A percentile compares a stretch with the other conserved stretches of the same genome.
Evolutionary conservation across 2,113 vertebrate species (phyloP).

Genomic region (Hippocampus mohnikei): DNA sequence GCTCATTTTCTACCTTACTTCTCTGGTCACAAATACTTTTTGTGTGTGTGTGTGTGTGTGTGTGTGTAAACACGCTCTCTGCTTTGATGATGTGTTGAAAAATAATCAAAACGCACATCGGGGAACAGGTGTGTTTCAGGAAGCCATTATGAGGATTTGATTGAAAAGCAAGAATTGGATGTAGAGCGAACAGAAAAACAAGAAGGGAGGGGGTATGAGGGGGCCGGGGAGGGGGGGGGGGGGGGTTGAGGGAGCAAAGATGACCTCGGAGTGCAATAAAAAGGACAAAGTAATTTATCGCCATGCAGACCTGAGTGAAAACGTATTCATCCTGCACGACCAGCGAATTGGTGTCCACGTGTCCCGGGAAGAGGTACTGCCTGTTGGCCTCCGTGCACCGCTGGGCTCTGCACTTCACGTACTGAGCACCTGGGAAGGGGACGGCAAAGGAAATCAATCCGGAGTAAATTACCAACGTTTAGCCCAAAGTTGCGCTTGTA

Average conservation of each 20-base stretch:
- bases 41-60: background rate
- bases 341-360: slow-evolving; percentile 89
- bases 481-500: slow-evolving; percentile 20
- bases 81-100: slow-evolving; percentile 42
- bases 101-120: slow-evolving; percentile 55
- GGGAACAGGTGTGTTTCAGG: slow-evolving; percentile 60
- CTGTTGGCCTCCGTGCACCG: slow-evolving; percentile 83
- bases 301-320: slow-evolving; percentile 83
- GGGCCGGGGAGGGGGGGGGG: too few relatives aligned
- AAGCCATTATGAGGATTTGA: slow-evolving; percentile 59
- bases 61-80: slow-evolving; percentile 28
- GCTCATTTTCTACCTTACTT: slow-evolving; percentile 23
- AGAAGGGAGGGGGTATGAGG: background rate
- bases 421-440: slow-evolving; percentile 81
- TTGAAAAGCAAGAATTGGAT: slow-evolving; percentile 50
- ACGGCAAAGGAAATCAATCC: slow-evolving; percentile 43
- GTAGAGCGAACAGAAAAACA: slow-evolving; percentile 21
- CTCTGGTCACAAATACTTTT: background rate
- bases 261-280: background rate
- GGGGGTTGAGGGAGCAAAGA: slow-evolving; percentile 7
- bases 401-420: slow-evolving; percentile 90
- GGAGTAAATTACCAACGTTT: slow-evolving; percentile 43
- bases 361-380: slow-evolving; percentile 81
- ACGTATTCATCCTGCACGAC: slow-evolving; percentile 96
- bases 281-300: slow-evolving; percentile 10